phyloP scores from a whole-genome alignment of 2,888 invertebrate genomes.

The Chaetoderma sp. region DNA sequence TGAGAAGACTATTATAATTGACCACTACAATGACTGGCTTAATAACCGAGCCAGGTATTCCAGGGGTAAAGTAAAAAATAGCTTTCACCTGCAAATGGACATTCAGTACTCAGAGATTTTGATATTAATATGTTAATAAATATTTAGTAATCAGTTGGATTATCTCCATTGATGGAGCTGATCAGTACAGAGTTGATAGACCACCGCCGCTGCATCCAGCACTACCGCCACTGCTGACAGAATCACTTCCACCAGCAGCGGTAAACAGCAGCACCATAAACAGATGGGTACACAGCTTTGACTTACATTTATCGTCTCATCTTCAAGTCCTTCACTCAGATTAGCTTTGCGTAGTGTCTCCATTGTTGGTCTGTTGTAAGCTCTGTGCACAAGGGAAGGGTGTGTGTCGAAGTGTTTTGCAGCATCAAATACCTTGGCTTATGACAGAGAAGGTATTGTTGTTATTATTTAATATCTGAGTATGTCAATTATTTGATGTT shows the following conservation, averaged over 20 bases:
- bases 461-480: too few species aligned
- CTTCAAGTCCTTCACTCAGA: constrained; percentile 38
- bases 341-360: constrained; percentile 66
- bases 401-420: constrained; percentile 82
- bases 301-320: constrained; percentile 38
- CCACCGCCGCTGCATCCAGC: not conserved
- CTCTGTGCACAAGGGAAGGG: constrained; percentile 77
- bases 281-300: not conserved
- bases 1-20: too few species aligned
- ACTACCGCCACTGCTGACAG: not conserved
- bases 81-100: too few species aligned
- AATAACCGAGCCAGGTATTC: too few species aligned
- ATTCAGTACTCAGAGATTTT: too few species aligned
- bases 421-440: constrained; percentile 76
- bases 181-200: too few species aligned
- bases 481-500: too few species aligned
- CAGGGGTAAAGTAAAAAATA: too few species aligned
- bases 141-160: too few species aligned
- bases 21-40: too few species aligned
- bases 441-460: constrained; percentile 21
- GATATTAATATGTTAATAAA: too few species aligned
- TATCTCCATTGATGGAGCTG: too few species aligned
- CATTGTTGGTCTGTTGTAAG: constrained; percentile 79
- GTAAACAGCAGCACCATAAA: not conserved
- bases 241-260: not conserved